Conservation (phyloP, 2,888 invertebrate species). For the Cantharis nigra region DNA sequence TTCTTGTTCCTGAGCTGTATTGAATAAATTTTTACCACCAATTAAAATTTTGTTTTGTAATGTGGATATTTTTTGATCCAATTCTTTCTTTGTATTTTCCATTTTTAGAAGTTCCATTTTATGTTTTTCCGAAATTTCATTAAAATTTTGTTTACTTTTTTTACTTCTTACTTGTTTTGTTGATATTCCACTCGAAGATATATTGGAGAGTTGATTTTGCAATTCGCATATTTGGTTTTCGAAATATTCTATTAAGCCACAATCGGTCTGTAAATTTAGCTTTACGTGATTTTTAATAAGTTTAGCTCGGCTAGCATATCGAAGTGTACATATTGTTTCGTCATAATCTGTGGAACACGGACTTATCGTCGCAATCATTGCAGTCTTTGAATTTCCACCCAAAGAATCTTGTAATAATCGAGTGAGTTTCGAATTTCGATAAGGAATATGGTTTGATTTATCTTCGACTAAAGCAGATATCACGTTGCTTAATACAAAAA, state of each 20-base stretch:
- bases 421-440: constrained; percentile 96
- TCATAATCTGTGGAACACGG: constrained; percentile 96
- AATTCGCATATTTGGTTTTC: constrained; percentile 87
- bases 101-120: not conserved
- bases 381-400: constrained; percentile 94
- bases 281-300: constrained; percentile 95
- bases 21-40: constrained; percentile 96
- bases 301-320: constrained; percentile 97
- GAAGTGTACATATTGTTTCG: constrained; percentile 93
- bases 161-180: not conserved
- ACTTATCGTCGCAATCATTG: constrained; percentile 97
- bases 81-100: constrained; percentile 68
- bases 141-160: not conserved
- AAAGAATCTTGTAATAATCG: constrained; percentile 93
- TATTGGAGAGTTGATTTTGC: constrained; percentile 2
- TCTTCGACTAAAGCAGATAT: constrained; percentile 98
- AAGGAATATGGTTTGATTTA: constrained; percentile 95
- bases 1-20: constrained; percentile 95
- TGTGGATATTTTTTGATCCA: constrained; percentile 83
- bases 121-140: constrained; percentile 30
- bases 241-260: constrained; percentile 92
- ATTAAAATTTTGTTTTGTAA: constrained; percentile 95
- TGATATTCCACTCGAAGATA: not conserved
- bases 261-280: constrained; percentile 97
- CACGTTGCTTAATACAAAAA: constrained; percentile 96